phyloP scores from a whole-genome alignment of 2,113 vertebrate genomes.

The Lethenteron camtschaticum region DNA sequence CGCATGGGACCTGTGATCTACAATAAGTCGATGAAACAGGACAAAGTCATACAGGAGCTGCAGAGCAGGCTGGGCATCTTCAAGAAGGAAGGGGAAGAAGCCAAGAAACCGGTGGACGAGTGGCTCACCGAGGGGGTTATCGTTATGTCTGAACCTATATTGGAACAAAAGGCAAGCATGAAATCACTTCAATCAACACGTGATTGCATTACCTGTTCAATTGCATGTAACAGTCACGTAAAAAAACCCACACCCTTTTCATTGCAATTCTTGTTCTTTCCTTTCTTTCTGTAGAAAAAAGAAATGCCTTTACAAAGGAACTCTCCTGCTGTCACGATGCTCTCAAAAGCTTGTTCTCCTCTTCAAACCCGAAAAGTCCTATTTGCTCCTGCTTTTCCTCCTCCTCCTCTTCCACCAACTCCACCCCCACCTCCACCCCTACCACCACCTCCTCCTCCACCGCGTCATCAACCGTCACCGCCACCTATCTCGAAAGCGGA shows the following conservation, averaged over 20 bases:
- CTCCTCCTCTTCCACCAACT: background rate
- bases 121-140: slow-evolving; percentile 65
- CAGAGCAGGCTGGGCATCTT: slow-evolving; percentile 63
- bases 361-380: background rate
- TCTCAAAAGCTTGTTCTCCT: background rate
- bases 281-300: background rate
- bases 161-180: background rate
- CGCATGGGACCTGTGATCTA: slow-evolving; percentile 55
- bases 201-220: too few species aligned
- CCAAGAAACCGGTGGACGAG: slow-evolving; percentile 31
- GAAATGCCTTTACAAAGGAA: background rate
- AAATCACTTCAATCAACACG: too few species aligned
- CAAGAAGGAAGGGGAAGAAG: slow-evolving; percentile 22
- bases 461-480: background rate
- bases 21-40: slow-evolving; percentile 63
- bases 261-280: background rate
- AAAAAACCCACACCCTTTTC: background rate
- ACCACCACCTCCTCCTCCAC: background rate
- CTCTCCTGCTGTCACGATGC: background rate
- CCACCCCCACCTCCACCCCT: slow-evolving; percentile 5
- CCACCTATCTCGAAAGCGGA: too few species aligned
- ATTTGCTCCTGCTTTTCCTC: background rate
- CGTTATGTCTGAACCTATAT: slow-evolving; percentile 40
- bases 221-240: too few species aligned
- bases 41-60: slow-evolving; percentile 59